A percentile compares a stretch with the other conserved stretches of the same genome.
These are phyloP conservation scores for Percopsis omiscomaycus DNA, from an alignment of 2,797 vertebrate genomes.

Conservation along the genomic window DNA sequence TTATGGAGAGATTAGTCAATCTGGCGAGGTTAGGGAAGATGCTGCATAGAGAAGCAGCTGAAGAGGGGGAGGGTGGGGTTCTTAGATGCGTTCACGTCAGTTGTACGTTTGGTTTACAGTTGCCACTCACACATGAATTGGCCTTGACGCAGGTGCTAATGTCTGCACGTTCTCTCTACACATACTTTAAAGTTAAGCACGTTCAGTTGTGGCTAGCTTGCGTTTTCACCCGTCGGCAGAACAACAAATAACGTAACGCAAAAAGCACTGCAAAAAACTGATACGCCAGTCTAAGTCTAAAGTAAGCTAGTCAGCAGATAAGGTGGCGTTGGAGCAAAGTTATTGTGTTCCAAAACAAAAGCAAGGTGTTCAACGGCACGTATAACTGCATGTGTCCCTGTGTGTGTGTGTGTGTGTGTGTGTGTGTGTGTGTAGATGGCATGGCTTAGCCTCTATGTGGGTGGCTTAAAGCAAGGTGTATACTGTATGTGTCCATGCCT, in stretches of 20 bases:
- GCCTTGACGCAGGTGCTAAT: conserved; percentile 33
- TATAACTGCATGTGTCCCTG: too few species aligned
- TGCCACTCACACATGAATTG: conserved; percentile 16
- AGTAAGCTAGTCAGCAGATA: too few species aligned
- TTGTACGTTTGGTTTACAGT: conserved; percentile 21
- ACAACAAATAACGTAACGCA: conserved; percentile 7
- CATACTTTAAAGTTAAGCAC: conserved; percentile 21
- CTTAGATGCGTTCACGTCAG: conserved; percentile 41
- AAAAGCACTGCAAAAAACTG: background rate
- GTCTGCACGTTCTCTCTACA: conserved; percentile 38
- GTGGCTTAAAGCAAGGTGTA: too few species aligned
- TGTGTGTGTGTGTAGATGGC: background rate
- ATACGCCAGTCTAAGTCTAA: too few species aligned
- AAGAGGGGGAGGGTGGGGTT: conserved; percentile 13
- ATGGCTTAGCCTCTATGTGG: too few species aligned
- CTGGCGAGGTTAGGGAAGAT: conserved; percentile 30
- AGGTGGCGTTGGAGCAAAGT: too few species aligned
- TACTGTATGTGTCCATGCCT: background rate
- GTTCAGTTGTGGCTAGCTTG: conserved; percentile 3
- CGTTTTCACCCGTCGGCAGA: conserved; percentile 38
- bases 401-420: background rate
- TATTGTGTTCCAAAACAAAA: too few species aligned
- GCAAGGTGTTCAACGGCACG: too few species aligned
- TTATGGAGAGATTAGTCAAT: conserved; percentile 50
- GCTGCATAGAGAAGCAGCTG: conserved; percentile 41